A percentile compares a stretch with the other conserved stretches of the same genome.
Conservation (phyloP, 2,888 invertebrate genomes). For the Electrophaes corylata region DNA sequence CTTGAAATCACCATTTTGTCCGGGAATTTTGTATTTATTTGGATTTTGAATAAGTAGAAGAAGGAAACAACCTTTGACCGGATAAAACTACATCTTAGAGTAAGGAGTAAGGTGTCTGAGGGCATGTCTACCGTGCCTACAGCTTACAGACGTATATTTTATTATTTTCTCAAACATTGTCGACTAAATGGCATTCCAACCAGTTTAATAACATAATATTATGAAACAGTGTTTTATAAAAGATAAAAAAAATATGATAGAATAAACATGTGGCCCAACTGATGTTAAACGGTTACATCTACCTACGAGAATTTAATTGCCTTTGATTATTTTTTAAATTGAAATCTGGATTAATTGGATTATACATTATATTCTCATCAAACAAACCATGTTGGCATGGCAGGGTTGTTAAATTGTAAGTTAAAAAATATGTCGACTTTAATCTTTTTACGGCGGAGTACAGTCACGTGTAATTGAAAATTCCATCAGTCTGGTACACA, state of each 20-base stretch:
- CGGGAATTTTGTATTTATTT: slow-evolving; percentile 23
- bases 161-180: too few species aligned
- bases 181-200: too few species aligned
- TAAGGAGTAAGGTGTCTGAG: background rate
- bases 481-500: slow-evolving; percentile 7
- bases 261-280: background rate
- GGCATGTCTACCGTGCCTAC: too few species aligned
- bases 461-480: slow-evolving; percentile 22
- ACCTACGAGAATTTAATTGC: too few species aligned
- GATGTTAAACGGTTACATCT: background rate
- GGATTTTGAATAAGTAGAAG: background rate
- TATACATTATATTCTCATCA: background rate
- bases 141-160: too few species aligned
- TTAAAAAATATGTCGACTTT: background rate
- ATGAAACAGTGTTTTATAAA: too few species aligned
- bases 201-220: too few species aligned
- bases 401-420: background rate
- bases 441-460: background rate
- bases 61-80: background rate
- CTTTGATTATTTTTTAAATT: too few species aligned
- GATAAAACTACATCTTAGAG: background rate
- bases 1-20: slow-evolving; percentile 30
- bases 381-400: background rate
- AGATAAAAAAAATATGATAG: background rate
- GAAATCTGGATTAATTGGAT: background rate